Evolutionary conservation across 1,140 invertebrate species (phyloP).

Genomic region (Campoletis sonorensis): DNA sequence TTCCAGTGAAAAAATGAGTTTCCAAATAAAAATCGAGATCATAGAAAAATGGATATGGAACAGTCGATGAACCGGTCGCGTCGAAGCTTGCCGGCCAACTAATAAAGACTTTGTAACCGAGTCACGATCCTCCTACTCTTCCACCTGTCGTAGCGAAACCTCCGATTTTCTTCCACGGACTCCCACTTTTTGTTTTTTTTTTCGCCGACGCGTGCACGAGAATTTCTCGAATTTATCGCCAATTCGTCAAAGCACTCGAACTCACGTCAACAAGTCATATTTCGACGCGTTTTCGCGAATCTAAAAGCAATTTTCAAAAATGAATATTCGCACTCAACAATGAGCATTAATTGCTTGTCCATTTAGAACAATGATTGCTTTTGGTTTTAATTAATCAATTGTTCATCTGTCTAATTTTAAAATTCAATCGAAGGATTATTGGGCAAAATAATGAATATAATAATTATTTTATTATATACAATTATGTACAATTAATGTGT

Average conservation of each 20-base stretch:
- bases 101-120: conserved; percentile 59
- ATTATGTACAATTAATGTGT: too few relatives aligned
- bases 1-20: neutral
- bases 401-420: too few relatives aligned
- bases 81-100: conserved; percentile 56
- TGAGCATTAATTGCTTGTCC: too few relatives aligned
- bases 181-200: conserved; percentile 11
- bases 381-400: too few relatives aligned
- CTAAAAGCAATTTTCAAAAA: too few relatives aligned
- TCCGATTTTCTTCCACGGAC: conserved; percentile 9
- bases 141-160: conserved; percentile 54
- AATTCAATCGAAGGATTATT: too few relatives aligned
- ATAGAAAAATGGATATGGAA: neutral
- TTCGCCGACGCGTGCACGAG: neutral
- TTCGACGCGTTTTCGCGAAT: too few relatives aligned
- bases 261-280: too few relatives aligned
- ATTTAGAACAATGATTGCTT: too few relatives aligned
- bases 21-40: neutral
- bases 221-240: neutral
- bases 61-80: conserved; percentile 53
- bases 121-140: conserved; percentile 52
- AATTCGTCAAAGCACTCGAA: neutral
- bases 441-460: too few relatives aligned
- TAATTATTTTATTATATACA: too few relatives aligned
- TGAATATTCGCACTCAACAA: too few relatives aligned